Conservation (phyloP, 1,140 invertebrate genomes). For the Zophobas morio region DNA sequence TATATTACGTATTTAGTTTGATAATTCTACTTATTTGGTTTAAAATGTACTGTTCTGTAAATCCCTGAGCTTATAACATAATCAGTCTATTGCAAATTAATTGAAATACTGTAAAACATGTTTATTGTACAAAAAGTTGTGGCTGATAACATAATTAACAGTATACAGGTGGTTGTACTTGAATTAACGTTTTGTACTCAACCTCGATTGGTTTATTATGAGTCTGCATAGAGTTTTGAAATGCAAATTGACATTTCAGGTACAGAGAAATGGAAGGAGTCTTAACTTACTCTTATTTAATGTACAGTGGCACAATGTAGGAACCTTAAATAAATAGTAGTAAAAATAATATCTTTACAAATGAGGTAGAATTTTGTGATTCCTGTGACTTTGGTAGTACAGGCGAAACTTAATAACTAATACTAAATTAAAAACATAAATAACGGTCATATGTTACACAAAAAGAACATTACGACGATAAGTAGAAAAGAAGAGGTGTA, state of each 20-base stretch:
- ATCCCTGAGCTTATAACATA: slow-evolving; percentile 54
- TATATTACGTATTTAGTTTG: slow-evolving; percentile 55
- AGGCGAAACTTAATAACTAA: slow-evolving; percentile 46
- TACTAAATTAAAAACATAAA: slow-evolving; percentile 39
- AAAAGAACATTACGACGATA: slow-evolving; percentile 31
- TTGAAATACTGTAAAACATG: slow-evolving; percentile 40
- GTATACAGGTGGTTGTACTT: slow-evolving; percentile 21
- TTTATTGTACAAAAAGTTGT: slow-evolving; percentile 25
- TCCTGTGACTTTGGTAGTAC: slow-evolving; percentile 40
- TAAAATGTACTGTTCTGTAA: slow-evolving; percentile 50
- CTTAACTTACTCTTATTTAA: slow-evolving; percentile 50
- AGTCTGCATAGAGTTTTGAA: slow-evolving; percentile 28
- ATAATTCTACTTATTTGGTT: slow-evolving; percentile 49
- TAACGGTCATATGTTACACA: slow-evolving; percentile 42
- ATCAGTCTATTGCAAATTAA: slow-evolving; percentile 52
- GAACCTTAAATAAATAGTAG: slow-evolving; percentile 51
- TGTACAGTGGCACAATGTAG: slow-evolving; percentile 55
- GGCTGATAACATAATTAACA: slow-evolving; percentile 1
- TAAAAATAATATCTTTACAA: slow-evolving; percentile 58
- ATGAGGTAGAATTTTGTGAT: slow-evolving; percentile 56
- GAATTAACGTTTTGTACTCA: slow-evolving; percentile 32
- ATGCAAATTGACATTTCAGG: slow-evolving; percentile 50
- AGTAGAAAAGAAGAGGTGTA: slow-evolving; percentile 50
- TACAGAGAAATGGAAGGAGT: slow-evolving; percentile 49
- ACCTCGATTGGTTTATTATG: slow-evolving; percentile 2